Evolutionary conservation across 1,140 invertebrate genomes (phyloP), one percentile per base, ranked within the genome.

Genomic region (Agrypnia vestita): DNA sequence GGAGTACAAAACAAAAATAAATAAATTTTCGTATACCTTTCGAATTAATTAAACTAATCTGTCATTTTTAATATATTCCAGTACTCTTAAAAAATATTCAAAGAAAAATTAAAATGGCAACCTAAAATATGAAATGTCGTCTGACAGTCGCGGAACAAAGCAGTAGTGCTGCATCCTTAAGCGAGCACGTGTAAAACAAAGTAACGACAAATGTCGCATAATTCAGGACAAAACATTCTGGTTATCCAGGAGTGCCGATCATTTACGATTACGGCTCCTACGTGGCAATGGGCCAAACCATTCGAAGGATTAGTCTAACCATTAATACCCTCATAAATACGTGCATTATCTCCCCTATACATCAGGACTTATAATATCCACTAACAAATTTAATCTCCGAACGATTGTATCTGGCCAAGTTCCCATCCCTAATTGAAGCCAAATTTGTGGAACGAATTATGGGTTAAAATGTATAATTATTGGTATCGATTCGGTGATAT

Each of bases 271-370:
- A 73, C 69, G 51, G 51, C 21, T 73, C 49, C 74, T 62, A 76
- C 56, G 59, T 82, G 80, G 80, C 80, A 49, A 46, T 49, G 56
- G 59, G 80, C 80, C 80, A 82, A 82, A 71, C 77, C 78, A 79
- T 82, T 82, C 78, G 77, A 62, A 61, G 80, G 80, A 82, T 82
- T 76, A 82, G 64, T 47, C 80, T 62, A 47, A 53, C 76, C 75
- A 82, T 82, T 82, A 82, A 82, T 82, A 72, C 73, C 49, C 49
- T 76, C 80, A 79, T 82, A 82, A 82, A 82, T 82, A 82, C 77
- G 80, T 76, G 77, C 74, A 82, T 79, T 82, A 82, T 79, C 47
- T 61, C 47, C 35, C 35, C 44, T n/a, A 75, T 75, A 73, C 53
- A 73, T 73, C 69, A 55, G 64, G 64, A 69, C 64, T 69, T 69